A percentile compares a stretch with the other conserved stretches of the same genome.
Conservation (phyloP, 2,888 invertebrate genomes). For the Epistrophe eligans region DNA sequence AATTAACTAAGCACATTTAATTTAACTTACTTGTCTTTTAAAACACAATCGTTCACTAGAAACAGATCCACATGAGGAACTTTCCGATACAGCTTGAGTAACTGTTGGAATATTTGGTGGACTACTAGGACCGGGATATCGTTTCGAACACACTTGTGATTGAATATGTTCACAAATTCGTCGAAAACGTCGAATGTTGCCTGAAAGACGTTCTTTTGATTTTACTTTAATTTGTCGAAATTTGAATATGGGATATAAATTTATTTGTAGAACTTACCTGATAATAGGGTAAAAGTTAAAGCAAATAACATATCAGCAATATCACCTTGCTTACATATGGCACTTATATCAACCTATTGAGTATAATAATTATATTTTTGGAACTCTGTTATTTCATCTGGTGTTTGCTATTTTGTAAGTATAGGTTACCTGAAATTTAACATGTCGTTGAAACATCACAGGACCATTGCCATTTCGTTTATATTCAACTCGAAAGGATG, state of each 20-base stretch:
- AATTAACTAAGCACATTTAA: not conserved
- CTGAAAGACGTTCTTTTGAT: slow-evolving; percentile 84
- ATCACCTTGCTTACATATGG: slow-evolving; percentile 90
- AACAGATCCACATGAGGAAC: slow-evolving; percentile 84
- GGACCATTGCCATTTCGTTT: slow-evolving; percentile 96
- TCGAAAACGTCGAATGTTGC: slow-evolving; percentile 96
- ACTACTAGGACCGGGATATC: slow-evolving; percentile 84
- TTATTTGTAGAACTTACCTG: slow-evolving; percentile 87
- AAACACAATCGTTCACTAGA: slow-evolving; percentile 84
- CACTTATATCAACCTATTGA: slow-evolving; percentile 92
- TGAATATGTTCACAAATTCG: slow-evolving; percentile 98
- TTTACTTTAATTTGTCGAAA: slow-evolving; percentile 41
- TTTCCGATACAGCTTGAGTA: slow-evolving; percentile 84
- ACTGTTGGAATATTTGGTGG: slow-evolving; percentile 83
- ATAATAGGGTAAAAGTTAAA: slow-evolving; percentile 96
- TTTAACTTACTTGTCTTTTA: slow-evolving; percentile 81
- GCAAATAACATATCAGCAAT: slow-evolving; percentile 92
- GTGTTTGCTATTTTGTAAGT: too few species aligned
- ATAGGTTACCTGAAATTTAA: slow-evolving; percentile 91
- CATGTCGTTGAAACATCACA: slow-evolving; percentile 98
- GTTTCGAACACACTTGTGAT: slow-evolving; percentile 89
- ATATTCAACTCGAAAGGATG: slow-evolving; percentile 99
- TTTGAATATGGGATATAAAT: not conserved
- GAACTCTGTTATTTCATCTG: not conserved
- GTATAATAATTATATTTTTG: not conserved